phyloP scores from a whole-genome alignment of 1,140 invertebrate species.

The Drosophila pseudoananassae region DNA sequence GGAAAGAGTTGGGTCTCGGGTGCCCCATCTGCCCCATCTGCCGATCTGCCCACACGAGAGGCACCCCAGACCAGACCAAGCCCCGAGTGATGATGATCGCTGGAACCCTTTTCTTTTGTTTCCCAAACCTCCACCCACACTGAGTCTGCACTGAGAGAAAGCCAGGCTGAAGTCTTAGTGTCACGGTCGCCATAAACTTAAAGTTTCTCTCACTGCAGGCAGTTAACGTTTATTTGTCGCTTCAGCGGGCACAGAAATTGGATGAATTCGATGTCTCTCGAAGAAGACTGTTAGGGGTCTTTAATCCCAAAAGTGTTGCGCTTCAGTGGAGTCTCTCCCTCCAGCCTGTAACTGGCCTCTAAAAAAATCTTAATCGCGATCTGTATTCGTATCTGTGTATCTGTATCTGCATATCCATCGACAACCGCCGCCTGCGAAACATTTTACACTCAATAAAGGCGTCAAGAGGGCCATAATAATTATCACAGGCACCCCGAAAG shows the following conservation, averaged over 20 bases:
- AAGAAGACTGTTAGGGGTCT: neutral
- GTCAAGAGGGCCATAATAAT: constrained; percentile 79
- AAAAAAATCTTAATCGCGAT: constrained; percentile 34
- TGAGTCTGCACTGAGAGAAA: constrained; percentile 10
- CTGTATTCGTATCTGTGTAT: constrained; percentile 4
- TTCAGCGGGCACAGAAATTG: constrained; percentile 67
- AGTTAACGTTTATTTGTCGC: constrained; percentile 69
- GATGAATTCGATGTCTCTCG: constrained; percentile 25
- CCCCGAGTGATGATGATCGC: constrained; percentile 30
- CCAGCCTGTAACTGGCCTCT: too few relatives aligned
- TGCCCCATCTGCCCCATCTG: constrained; percentile 18
- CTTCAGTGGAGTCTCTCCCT: constrained; percentile 22
- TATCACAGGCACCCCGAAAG: constrained; percentile 52
- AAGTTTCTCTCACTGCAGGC: constrained; percentile 10
- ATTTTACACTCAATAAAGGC: constrained; percentile 80
- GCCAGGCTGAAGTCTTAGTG: neutral
- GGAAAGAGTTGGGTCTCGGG: constrained; percentile 17
- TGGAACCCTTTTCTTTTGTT: constrained; percentile 25
- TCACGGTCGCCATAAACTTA: neutral
- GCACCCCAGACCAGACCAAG: constrained; percentile 30
- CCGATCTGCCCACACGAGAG: constrained; percentile 37
- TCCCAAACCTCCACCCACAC: constrained; percentile 45
- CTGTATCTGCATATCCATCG: constrained; percentile 61
- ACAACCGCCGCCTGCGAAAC: constrained; percentile 63
- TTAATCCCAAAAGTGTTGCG: constrained; percentile 42